Conservation (phyloP, 1,140 invertebrate genomes). For the Oryzaephilus surinamensis region DNA sequence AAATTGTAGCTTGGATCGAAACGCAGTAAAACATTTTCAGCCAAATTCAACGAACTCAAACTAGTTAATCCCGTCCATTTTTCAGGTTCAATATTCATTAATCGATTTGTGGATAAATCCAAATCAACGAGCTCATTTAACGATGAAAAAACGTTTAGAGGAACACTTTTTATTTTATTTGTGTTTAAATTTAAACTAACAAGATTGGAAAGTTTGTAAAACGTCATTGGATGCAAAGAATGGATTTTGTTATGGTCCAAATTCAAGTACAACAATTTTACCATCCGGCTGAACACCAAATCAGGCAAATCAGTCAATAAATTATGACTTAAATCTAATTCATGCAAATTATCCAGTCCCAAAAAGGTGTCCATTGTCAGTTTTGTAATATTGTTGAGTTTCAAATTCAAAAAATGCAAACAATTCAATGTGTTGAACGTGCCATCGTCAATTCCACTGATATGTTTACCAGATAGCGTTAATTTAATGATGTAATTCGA, state of each 20-base stretch:
- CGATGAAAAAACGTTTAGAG: background rate
- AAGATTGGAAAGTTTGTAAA: background rate
- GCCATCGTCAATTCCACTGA: constrained; percentile 7
- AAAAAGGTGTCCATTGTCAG: constrained; percentile 7
- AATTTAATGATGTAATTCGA: constrained; percentile 10
- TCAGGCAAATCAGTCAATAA: background rate
- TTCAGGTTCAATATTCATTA: no score
- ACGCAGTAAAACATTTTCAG: constrained; percentile 1
- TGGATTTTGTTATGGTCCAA: constrained; percentile 4
- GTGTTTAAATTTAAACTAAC: background rate
- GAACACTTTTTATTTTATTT: background rate
- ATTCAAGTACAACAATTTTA: constrained; percentile 4
- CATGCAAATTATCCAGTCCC: constrained; percentile 7
- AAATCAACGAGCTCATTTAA: background rate
- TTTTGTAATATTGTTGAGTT: constrained; percentile 10
- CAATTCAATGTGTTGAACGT: constrained; percentile 11
- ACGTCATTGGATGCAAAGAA: background rate
- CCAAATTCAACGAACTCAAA: no score
- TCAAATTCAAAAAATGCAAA: constrained; percentile 9
- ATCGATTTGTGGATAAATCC: no score
- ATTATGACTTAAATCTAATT: constrained; percentile 13
- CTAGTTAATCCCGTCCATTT: no score
- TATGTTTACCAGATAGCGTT: constrained; percentile 7
- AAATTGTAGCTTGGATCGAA: constrained; percentile 7
- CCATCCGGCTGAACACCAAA: constrained; percentile 1